Conservation (phyloP, 2,113 vertebrate species). For the Actenoides hombroni region DNA sequence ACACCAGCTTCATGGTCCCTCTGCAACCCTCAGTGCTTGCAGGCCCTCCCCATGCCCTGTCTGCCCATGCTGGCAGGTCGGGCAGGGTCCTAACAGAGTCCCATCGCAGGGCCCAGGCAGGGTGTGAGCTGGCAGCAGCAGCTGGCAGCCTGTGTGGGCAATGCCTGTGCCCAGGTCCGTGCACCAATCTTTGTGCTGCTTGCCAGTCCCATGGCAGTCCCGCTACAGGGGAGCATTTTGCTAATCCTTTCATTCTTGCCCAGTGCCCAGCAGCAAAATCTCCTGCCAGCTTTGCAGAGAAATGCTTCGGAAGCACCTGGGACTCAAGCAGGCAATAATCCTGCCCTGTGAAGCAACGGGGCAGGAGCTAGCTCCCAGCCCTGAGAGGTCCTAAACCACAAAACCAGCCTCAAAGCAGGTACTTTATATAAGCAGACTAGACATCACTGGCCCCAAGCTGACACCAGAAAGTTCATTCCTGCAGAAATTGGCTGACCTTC, state of each 20-base stretch:
- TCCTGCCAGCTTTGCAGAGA: conserved; percentile 14
- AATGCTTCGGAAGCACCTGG: not conserved
- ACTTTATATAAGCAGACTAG: not conserved
- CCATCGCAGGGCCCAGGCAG: not conserved
- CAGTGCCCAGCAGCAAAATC: not conserved
- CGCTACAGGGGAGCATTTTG: not conserved
- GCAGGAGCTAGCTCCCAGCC: not conserved
- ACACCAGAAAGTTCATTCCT: not conserved
- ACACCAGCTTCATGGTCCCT: not conserved
- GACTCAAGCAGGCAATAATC: not conserved
- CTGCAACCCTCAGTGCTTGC: accelerated
- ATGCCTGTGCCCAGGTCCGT: not conserved
- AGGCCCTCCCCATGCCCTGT: accelerated
- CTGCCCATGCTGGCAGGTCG: not conserved
- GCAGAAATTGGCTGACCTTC: not conserved
- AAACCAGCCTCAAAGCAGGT: not conserved
- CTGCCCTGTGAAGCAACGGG: accelerated
- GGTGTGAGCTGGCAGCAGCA: not conserved
- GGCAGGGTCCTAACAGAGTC: not conserved
- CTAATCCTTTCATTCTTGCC: conserved; percentile 9
- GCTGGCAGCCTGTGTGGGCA: not conserved
- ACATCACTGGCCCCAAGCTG: not conserved
- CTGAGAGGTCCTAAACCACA: not conserved
- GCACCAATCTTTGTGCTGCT: not conserved
- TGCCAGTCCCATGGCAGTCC: not conserved